Evolutionary conservation across 2,888 invertebrate genomes (phyloP).

Genomic region (Julus scanicus): DNA sequence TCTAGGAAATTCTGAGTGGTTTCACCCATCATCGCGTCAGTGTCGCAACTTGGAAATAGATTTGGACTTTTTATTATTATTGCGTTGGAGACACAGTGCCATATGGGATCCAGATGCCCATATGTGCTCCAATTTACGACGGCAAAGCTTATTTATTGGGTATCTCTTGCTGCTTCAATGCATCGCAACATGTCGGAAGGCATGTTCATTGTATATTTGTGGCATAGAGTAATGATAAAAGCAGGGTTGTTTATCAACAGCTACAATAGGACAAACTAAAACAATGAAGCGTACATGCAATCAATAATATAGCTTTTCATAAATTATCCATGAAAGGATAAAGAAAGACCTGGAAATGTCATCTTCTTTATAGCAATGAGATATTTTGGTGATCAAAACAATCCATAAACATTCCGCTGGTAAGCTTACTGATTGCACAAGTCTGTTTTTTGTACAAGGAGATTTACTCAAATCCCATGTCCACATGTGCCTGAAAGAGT

Average conservation of each 20-base stretch:
- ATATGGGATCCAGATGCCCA: conserved; percentile 39
- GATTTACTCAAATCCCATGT: not conserved
- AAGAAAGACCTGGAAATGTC: not conserved
- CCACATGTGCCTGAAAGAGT: no score
- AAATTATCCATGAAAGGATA: not conserved
- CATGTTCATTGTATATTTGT: not conserved
- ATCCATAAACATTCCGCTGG: not conserved
- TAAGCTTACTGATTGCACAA: not conserved
- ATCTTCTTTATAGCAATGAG: not conserved
- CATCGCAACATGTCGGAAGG: not conserved
- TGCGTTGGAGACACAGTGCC: conserved; percentile 26
- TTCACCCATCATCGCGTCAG: conserved; percentile 44
- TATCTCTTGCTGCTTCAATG: not conserved
- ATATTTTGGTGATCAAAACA: not conserved
- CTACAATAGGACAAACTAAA: conserved; percentile 13
- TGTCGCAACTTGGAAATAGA: conserved; percentile 22
- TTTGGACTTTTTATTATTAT: conserved; percentile 44
- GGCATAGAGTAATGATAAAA: not conserved
- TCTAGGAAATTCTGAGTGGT: not conserved
- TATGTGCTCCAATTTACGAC: conserved; percentile 36
- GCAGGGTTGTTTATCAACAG: not conserved
- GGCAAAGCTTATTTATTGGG: conserved; percentile 15
- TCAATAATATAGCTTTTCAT: conserved; percentile 1
- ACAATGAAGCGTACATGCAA: not conserved
- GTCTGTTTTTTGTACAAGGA: not conserved